Conservation (phyloP, 1,140 invertebrate species). For the Cotesia typhae region DNA sequence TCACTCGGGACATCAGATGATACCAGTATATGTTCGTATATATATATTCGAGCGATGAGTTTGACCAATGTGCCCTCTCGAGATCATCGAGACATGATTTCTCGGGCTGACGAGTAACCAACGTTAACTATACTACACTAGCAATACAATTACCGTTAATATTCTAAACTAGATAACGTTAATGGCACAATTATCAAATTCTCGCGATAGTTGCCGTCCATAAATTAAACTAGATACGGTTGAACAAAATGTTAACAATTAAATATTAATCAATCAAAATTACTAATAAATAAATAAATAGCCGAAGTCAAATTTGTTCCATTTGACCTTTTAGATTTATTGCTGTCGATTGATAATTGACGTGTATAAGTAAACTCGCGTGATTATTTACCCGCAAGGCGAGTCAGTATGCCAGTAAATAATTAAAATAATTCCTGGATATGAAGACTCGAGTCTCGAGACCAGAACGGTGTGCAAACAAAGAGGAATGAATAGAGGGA, state of each 20-base stretch:
- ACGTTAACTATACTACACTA: too few species aligned
- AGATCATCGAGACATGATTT: too few species aligned
- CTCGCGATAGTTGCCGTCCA: neutral
- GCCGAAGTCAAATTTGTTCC: constrained; percentile 16
- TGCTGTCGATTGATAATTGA: neutral
- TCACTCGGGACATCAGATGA: too few species aligned
- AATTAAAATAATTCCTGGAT: constrained; percentile 7
- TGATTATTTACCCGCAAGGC: neutral
- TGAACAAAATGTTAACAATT: too few species aligned
- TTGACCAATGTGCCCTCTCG: too few species aligned
- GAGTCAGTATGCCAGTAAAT: neutral
- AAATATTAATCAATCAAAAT: too few species aligned
- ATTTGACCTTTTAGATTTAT: constrained; percentile 28
- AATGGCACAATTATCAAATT: constrained; percentile 10
- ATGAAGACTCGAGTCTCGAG: neutral
- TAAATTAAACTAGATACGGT: neutral
- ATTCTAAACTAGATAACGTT: constrained; percentile 1
- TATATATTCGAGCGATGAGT: too few species aligned
- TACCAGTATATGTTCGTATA: too few species aligned
- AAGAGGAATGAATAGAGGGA: neutral
- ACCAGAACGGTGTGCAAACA: neutral
- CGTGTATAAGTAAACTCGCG: neutral
- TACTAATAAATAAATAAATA: constrained; percentile 5
- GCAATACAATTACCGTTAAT: too few species aligned
- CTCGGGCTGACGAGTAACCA: too few species aligned